These are phyloP conservation scores for Lasioglossum marginatum DNA, from an alignment of 2,888 invertebrate species.

Conservation along the genomic window DNA sequence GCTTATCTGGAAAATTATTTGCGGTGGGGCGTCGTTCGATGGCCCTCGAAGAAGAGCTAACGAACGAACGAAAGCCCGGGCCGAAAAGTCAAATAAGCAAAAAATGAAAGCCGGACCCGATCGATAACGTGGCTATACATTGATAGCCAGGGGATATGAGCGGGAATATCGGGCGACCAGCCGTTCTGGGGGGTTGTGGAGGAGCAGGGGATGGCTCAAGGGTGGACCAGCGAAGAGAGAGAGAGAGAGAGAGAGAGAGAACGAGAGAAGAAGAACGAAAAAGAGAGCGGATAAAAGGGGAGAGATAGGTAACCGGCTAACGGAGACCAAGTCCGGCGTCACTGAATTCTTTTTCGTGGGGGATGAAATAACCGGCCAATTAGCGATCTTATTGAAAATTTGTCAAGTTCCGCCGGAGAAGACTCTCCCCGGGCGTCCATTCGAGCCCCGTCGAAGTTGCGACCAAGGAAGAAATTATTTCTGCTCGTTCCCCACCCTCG, in stretches of 20 bases:
- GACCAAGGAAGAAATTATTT: slow-evolving; percentile 67
- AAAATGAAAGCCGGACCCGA: slow-evolving; percentile 78
- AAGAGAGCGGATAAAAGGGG: background rate
- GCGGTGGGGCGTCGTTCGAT: slow-evolving; percentile 74
- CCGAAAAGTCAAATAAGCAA: slow-evolving; percentile 79
- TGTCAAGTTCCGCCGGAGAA: slow-evolving; percentile 70
- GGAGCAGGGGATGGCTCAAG: slow-evolving; percentile 12
- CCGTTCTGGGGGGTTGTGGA: background rate
- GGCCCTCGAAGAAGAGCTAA: slow-evolving; percentile 78
- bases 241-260: background rate
- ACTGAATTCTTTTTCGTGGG: slow-evolving; percentile 67
- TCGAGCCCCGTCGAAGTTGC: slow-evolving; percentile 42
- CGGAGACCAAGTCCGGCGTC: slow-evolving; percentile 66
- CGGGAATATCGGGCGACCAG: slow-evolving; percentile 63
- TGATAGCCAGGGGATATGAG: slow-evolving; percentile 75
- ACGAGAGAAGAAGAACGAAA: background rate
- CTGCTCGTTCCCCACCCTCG: slow-evolving; percentile 19
- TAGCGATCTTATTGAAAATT: slow-evolving; percentile 76
- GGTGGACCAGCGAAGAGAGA: slow-evolving; percentile 1
- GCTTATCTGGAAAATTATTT: slow-evolving; percentile 73
- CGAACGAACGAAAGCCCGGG: slow-evolving; percentile 70
- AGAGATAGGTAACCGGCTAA: slow-evolving; percentile 7
- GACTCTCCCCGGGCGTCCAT: slow-evolving; percentile 36
- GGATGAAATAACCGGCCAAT: slow-evolving; percentile 75
- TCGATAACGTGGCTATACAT: slow-evolving; percentile 75